A percentile compares a stretch with the other conserved stretches of the same genome.
Evolutionary conservation across 2,888 invertebrate genomes (phyloP).

Genomic region (Mesochorus sp.): DNA sequence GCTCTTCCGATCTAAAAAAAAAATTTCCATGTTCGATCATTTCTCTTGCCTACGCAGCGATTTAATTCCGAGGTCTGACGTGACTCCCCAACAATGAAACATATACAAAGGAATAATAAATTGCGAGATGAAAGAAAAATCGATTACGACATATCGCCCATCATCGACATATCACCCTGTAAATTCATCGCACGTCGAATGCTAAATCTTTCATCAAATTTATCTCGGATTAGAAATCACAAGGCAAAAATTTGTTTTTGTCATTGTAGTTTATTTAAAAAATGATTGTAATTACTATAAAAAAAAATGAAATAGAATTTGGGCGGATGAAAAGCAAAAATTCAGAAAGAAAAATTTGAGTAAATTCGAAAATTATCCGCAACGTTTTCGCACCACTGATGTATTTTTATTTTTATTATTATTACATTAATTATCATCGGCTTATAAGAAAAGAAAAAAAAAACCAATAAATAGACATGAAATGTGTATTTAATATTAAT

Average conservation of each 20-base stretch:
- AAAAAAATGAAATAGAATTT: background rate
- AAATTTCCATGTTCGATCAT: too few species aligned
- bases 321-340: background rate
- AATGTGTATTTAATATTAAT: background rate
- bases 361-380: background rate
- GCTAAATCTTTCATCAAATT: too few species aligned
- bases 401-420: constrained; percentile 2
- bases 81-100: too few species aligned
- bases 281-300: background rate
- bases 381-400: too few species aligned
- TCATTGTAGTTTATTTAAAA: background rate
- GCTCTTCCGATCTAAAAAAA: too few species aligned
- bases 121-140: background rate
- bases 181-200: constrained; percentile 12
- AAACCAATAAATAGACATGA: background rate
- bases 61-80: too few species aligned
- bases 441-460: background rate
- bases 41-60: too few species aligned
- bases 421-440: background rate
- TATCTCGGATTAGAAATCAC: background rate
- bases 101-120: background rate
- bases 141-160: constrained; percentile 27
- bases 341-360: background rate
- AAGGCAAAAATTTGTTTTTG: background rate
- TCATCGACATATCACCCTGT: constrained; percentile 48